These are phyloP conservation scores for Zaprionus camerounensis DNA, from an alignment of 1,140 invertebrate species.

Conservation along the genomic window DNA sequence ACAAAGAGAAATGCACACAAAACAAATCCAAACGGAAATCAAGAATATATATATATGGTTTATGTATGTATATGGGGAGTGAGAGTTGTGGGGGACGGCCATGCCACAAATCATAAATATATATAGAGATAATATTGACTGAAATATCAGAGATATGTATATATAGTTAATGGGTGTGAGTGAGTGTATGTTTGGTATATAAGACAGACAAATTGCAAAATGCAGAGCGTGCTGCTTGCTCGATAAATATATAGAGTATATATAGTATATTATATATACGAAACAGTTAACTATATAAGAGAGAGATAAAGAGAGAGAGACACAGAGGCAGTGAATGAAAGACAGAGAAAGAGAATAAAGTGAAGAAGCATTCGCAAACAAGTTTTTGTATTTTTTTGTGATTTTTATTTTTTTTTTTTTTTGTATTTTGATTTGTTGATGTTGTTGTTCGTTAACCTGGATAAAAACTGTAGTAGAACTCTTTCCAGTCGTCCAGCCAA, in stretches of 20 bases:
- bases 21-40: slow-evolving; percentile 47
- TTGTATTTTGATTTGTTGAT: slow-evolving; percentile 34
- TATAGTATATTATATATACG: slow-evolving; percentile 23
- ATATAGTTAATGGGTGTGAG: slow-evolving; percentile 38
- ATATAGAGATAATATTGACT: slow-evolving; percentile 17
- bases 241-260: slow-evolving; percentile 55
- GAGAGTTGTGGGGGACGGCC: slow-evolving; percentile 51
- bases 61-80: slow-evolving; percentile 17
- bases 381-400: slow-evolving; percentile 28
- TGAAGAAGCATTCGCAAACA: slow-evolving; percentile 50
- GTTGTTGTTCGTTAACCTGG: slow-evolving; percentile 88
- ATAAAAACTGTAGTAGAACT: slow-evolving; percentile 99
- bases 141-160: slow-evolving; percentile 22
- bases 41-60: slow-evolving; percentile 38
- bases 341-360: slow-evolving; percentile 57
- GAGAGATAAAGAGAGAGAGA: slow-evolving; percentile 47
- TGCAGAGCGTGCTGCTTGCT: slow-evolving; percentile 70
- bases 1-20: slow-evolving; percentile 25
- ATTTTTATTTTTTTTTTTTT: slow-evolving; percentile 47
- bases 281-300: slow-evolving; percentile 70
- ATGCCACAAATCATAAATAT: slow-evolving; percentile 74
- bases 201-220: slow-evolving; percentile 67
- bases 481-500: slow-evolving; percentile 99
- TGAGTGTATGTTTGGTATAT: slow-evolving; percentile 41
- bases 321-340: slow-evolving; percentile 44